These are phyloP conservation scores for Falco berigora DNA, from an alignment of 2,797 vertebrate species.

Conservation along the genomic window DNA sequence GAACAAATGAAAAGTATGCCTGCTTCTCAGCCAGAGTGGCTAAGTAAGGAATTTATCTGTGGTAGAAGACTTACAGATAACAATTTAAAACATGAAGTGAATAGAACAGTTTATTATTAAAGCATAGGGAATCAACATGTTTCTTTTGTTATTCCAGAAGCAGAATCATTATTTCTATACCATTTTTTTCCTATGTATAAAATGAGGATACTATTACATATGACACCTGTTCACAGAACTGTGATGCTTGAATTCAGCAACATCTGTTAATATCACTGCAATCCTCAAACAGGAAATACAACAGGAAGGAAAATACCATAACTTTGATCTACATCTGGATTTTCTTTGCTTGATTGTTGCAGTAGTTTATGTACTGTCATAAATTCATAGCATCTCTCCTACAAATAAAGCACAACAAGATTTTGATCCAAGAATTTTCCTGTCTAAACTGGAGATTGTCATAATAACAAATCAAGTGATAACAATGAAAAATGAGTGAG, in stretches of 20 bases:
- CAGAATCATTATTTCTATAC: not conserved
- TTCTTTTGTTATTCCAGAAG: not conserved
- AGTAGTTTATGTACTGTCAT: not conserved
- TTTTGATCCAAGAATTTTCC: not conserved
- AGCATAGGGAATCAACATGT: not conserved
- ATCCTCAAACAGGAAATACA: not conserved
- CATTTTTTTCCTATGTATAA: not conserved
- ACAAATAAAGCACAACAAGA: not conserved
- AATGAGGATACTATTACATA: not conserved
- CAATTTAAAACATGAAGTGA: not conserved
- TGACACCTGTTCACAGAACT: not conserved
- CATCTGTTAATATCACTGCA: not conserved
- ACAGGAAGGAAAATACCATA: not conserved
- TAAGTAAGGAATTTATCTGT: not conserved
- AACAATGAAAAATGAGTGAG: not conserved
- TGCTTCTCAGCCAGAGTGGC: not conserved
- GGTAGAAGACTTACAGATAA: not conserved
- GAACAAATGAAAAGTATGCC: not conserved
- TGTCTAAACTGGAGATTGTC: not conserved
- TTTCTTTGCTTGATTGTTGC: not conserved
- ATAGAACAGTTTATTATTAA: not conserved
- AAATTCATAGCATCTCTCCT: not conserved
- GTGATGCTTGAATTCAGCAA: not conserved
- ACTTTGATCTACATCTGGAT: not conserved
- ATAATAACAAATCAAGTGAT: not conserved